Base-by-base conservation (phyloP, 2,113 vertebrate species). In the Heterotilapia buettikoferi region DNA sequence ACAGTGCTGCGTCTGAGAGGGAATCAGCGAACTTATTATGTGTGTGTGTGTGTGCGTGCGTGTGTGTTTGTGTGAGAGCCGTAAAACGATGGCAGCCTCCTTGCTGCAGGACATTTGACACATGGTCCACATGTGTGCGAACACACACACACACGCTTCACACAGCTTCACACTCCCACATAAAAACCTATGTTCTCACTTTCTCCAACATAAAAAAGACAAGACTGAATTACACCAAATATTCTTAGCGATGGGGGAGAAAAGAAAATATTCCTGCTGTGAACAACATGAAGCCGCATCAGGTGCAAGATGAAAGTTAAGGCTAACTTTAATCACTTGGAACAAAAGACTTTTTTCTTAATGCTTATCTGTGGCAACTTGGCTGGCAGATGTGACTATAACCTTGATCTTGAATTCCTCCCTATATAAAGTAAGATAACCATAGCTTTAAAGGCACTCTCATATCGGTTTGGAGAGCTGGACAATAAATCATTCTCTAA, bases 91-190 rank as follows among this genome's bases (percentile, higher is more conserved):
- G 86, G 82, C 84, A 56, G 90, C 76, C 52, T 87, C 76, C 82
- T 78, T 50, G 57, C 73, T 79, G 90, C 92, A 86, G 87, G 53
- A 84, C 53, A 85, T 57, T 87, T 90, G 57, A 93, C 93, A 95
- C 92, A 94, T 93, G 89, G 90, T 89, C 47, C 63, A 78, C 93
- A 95, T 79, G 83, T 92, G 90, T 89, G 80, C 21, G 4, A 82
- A 89, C 90, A 91, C 53, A 45, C 71, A 13, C 87, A 90, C 84
- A 89, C 86, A 86, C 40, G 2, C 26, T 31, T 59, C 68, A 8
- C 85, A 90, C 83, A 89, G 14, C 45, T 71, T 33, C 88, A 84
- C 57, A 88, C 68, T 53, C 80, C 56, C 79, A 91, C 84, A 88
- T 82, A 93, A 83, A 73, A 36, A 59, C 66, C 66, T 73, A 68